A percentile compares a stretch with the other conserved stretches of the same genome.
Conservation (phyloP, 1,140 invertebrate genomes). For the Cotesia typhae region DNA sequence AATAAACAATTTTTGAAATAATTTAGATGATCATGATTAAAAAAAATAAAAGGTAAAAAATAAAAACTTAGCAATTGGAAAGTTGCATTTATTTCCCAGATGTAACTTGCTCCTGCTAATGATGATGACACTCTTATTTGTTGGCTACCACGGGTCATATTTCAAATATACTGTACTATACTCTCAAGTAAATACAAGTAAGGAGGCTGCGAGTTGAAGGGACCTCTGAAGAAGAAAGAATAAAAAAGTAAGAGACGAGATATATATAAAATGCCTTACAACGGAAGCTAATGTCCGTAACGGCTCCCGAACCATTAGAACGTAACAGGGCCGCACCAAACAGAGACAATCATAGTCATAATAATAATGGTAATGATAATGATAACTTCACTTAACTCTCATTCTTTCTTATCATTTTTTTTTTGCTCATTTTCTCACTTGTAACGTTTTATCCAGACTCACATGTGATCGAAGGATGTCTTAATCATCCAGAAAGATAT, state of each 20-base stretch:
- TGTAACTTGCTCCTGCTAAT: slow-evolving; percentile 53
- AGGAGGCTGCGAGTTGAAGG: slow-evolving; percentile 23
- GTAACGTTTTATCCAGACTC: too few species aligned
- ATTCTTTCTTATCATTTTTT: too few species aligned
- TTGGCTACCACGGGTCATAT: slow-evolving; percentile 53
- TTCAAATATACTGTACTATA: slow-evolving; percentile 48
- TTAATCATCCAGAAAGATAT: too few species aligned
- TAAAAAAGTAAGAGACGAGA: slow-evolving; percentile 32
- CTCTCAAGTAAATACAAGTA: slow-evolving; percentile 20
- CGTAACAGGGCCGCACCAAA: slow-evolving; percentile 32
- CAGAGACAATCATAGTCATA: slow-evolving; percentile 5
- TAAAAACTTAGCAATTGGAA: background rate
- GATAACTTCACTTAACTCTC: too few species aligned
- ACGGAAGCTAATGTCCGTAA: slow-evolving; percentile 63
- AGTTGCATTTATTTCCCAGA: background rate
- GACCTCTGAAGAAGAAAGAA: slow-evolving; percentile 23
- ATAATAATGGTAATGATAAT: too few species aligned
- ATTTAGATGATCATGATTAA: background rate
- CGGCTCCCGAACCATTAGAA: slow-evolving; percentile 59
- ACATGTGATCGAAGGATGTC: too few species aligned
- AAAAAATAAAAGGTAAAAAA: background rate
- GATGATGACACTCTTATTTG: slow-evolving; percentile 61
- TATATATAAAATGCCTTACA: slow-evolving; percentile 41
- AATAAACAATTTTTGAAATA: background rate
- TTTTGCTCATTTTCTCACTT: too few species aligned